Base-by-base conservation (phyloP, 2,797 vertebrate species). In the Pogonophryne albipinna region DNA sequence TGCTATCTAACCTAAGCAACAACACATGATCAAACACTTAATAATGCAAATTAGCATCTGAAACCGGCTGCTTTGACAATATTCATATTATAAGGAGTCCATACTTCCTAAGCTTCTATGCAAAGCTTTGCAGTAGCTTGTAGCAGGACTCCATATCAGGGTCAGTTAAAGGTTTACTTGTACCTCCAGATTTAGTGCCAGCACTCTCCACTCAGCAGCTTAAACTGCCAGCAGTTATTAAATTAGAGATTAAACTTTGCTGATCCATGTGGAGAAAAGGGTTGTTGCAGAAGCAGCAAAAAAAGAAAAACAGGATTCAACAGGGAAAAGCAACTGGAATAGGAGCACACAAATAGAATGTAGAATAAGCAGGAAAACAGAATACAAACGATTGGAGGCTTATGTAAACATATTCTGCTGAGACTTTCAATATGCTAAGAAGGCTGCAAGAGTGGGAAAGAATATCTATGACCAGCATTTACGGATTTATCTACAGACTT, bases 331-430 rank as follows among this genome's bases (percentile, higher is more conserved):
- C 34, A 70, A 76, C 46, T 4, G 76, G 66, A 79, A 78, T 50
- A 72, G 64, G 51, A 63, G 51, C 46, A 53, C 65, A 65, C 46
- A 73, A 83, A 82, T 8, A 76, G 69, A 77, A 68, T 42, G 41
- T 75, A 20, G 62, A 79, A 71, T 53, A 69, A 78, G 74, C 74
- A 71, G 61, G 62, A 58, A 74, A 70, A 79, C 69, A 75, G 27
- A 47, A 57, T 15, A 6, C 42, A 60, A 50, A 63, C 16, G 3
- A 58, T 38, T 0, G 42, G 56, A 46, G 49, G 79, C 58, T 74
- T 59, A 44, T 69, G 51, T 74, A 80, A 78, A 83, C 72, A 78
- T 52, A 5, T 17, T 69, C 45, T 78, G 80, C 80, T 71, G 83
- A 77, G 78, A 81, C 53, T 58, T 34, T 74, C 65, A 31, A 0